Evolutionary conservation across 2,888 invertebrate genomes (phyloP).

Genomic region (Campoplex nolae): DNA sequence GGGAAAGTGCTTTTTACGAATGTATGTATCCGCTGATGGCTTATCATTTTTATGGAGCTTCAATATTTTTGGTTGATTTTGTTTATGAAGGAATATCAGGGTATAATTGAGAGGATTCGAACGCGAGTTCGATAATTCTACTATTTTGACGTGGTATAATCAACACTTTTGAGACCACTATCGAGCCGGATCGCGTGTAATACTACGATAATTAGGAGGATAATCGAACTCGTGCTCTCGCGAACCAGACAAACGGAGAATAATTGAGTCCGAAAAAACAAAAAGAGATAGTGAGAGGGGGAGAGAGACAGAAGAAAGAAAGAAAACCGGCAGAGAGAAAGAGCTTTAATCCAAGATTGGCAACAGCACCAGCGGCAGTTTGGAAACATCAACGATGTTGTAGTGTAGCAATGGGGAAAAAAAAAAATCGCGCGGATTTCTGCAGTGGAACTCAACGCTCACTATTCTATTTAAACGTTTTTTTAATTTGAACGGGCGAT

Average conservation of each 20-base stretch:
- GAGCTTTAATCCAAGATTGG: constrained; percentile 46
- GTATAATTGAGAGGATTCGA: constrained; percentile 46
- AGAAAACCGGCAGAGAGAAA: neutral
- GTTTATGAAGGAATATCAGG: constrained; percentile 16
- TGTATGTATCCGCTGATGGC: constrained; percentile 3
- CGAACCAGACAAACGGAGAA: constrained; percentile 71
- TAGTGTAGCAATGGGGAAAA: constrained; percentile 32
- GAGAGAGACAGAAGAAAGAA: neutral
- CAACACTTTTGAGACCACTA: constrained; percentile 66
- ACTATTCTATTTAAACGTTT: constrained; percentile 23
- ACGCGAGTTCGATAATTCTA: constrained; percentile 59
- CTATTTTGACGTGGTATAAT: constrained; percentile 59
- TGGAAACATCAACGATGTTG: constrained; percentile 44
- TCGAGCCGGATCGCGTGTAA: constrained; percentile 76
- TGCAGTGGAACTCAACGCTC: no score
- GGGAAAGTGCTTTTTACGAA: constrained; percentile 24
- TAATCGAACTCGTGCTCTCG: constrained; percentile 74
- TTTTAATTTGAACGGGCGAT: constrained; percentile 18
- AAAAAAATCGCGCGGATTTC: neutral
- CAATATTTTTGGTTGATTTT: constrained; percentile 4
- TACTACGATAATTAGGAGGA: constrained; percentile 77
- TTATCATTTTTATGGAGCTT: neutral
- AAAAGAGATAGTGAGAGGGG: constrained; percentile 29
- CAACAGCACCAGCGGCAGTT: constrained; percentile 51
- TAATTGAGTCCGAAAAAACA: constrained; percentile 29